Evolutionary conservation across 2,888 invertebrate genomes (phyloP).

Genomic region (Thelaira solivaga): DNA sequence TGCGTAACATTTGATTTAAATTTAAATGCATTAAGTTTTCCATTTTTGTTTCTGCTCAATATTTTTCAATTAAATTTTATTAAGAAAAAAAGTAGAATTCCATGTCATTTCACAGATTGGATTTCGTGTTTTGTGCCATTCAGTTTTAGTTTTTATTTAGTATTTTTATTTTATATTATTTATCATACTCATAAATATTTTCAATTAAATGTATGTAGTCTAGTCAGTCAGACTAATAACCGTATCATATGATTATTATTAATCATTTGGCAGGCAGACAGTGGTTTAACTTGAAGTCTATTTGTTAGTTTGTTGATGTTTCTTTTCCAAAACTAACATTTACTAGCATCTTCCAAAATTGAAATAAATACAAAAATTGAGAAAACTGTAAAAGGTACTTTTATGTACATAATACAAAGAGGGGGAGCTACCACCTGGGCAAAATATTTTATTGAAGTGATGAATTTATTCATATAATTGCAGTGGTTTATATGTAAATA

Average conservation of each 20-base stretch:
- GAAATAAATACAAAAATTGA: not conserved
- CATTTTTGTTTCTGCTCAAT: not conserved
- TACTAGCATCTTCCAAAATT: slow-evolving; percentile 21
- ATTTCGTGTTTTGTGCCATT: slow-evolving; percentile 42
- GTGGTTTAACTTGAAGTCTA: slow-evolving; percentile 34
- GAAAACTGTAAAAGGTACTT: no score
- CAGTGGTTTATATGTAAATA: no score
- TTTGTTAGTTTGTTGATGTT: slow-evolving; percentile 8
- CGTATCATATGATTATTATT: slow-evolving; percentile 32
- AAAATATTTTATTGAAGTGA: no score
- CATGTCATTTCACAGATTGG: slow-evolving; percentile 37
- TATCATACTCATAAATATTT: slow-evolving; percentile 26
- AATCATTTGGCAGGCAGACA: slow-evolving; percentile 8
- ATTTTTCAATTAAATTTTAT: slow-evolving; percentile 7
- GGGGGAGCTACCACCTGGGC: no score
- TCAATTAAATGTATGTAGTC: slow-evolving; percentile 18
- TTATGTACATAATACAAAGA: no score
- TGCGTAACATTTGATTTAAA: slow-evolving; percentile 31
- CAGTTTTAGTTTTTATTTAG: slow-evolving; percentile 15
- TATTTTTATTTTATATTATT: slow-evolving; percentile 1
- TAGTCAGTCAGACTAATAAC: not conserved
- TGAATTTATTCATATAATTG: no score
- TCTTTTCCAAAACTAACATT: slow-evolving; percentile 30
- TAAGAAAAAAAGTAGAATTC: slow-evolving; percentile 28
- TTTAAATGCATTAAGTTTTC: not conserved